Evolutionary conservation across 92 coral and sea anemone genomes (phyloP).

Genomic region (Phymanthus crucifer): DNA sequence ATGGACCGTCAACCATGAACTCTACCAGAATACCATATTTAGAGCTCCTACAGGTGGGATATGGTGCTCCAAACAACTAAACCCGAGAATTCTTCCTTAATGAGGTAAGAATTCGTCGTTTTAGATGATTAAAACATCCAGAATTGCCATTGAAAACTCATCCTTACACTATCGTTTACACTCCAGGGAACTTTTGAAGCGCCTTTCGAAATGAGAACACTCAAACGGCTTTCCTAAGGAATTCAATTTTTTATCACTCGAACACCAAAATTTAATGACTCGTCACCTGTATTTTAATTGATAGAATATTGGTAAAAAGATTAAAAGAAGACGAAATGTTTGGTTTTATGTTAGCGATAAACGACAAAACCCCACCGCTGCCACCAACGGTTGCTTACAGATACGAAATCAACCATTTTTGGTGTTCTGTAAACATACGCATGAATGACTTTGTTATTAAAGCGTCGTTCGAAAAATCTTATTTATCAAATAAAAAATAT

Average conservation of each 20-base stretch:
- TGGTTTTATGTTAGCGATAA: background rate
- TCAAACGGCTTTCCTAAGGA: background rate
- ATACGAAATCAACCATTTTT: background rate
- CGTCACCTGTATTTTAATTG: background rate
- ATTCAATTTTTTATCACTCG: background rate
- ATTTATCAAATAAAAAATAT: background rate
- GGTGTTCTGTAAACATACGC: background rate
- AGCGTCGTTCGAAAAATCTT: background rate
- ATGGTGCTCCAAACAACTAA: background rate
- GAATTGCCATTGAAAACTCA: no score
- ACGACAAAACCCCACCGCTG: background rate
- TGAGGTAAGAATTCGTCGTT: background rate
- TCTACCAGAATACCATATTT: slow-evolving; percentile 30
- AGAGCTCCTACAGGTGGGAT: slow-evolving; percentile 16
- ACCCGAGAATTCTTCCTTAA: background rate
- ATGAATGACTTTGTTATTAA: background rate
- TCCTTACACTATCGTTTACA: background rate
- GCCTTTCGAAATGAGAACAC: background rate
- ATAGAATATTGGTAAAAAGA: background rate
- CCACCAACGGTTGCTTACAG: background rate
- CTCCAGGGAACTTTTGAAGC: background rate
- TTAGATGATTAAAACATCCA: background rate
- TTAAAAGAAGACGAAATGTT: background rate
- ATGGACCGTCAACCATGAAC: slow-evolving; percentile 30
- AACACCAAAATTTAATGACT: background rate